Evolutionary conservation across 2,888 invertebrate genomes (phyloP).

Genomic region (Salticus scenicus): DNA sequence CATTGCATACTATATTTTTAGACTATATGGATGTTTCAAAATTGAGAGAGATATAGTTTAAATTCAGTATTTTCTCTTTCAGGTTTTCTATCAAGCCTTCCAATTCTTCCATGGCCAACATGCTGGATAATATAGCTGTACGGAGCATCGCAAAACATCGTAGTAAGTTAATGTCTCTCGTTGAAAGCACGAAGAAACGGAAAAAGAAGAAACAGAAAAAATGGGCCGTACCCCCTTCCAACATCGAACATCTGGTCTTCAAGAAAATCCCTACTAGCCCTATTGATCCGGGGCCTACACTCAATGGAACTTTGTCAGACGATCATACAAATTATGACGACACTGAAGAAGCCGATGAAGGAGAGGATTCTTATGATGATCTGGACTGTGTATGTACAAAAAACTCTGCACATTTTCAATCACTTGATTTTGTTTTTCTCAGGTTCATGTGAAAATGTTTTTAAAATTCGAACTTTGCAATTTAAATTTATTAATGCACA

Average conservation of each 20-base stretch:
- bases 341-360: slow-evolving; percentile 24
- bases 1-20: too few relatives aligned
- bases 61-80: not conserved
- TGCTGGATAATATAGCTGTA: slow-evolving; percentile 59
- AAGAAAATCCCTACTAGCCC: slow-evolving; percentile 64
- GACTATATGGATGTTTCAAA: too few relatives aligned
- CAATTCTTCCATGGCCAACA: slow-evolving; percentile 59
- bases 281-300: slow-evolving; percentile 49
- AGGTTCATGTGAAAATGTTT: too few relatives aligned
- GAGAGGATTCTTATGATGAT: slow-evolving; percentile 52
- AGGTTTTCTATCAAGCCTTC: not conserved
- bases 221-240: slow-evolving; percentile 58
- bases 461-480: too few relatives aligned
- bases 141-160: slow-evolving; percentile 68
- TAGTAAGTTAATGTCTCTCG: slow-evolving; percentile 62
- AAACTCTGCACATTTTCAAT: too few relatives aligned
- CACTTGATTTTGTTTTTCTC: too few relatives aligned
- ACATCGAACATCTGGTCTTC: slow-evolving; percentile 66
- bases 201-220: slow-evolving; percentile 61
- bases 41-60: too few relatives aligned
- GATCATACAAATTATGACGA: slow-evolving; percentile 26
- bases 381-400: slow-evolving; percentile 40
- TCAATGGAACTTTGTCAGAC: slow-evolving; percentile 46
- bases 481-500: too few relatives aligned
- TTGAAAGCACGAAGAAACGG: slow-evolving; percentile 61